Evolutionary conservation across 2,113 vertebrate genomes (phyloP).

Genomic region (Rhinichthys klamathensis): DNA sequence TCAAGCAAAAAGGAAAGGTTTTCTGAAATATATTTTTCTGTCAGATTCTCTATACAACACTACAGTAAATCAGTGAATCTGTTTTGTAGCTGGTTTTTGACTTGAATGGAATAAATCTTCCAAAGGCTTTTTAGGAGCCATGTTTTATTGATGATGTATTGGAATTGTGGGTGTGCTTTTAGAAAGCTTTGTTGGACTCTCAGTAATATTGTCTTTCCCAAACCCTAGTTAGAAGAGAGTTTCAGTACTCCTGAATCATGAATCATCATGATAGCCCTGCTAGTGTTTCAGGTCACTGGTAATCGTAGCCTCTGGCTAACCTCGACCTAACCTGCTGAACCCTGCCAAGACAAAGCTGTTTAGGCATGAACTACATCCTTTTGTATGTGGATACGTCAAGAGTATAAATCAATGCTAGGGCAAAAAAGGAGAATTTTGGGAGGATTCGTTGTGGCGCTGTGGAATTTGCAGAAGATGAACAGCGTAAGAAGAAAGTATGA

Average conservation of each 20-base stretch:
- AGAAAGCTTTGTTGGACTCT: slow-evolving; percentile 14
- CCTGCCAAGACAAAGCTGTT: slow-evolving; percentile 67
- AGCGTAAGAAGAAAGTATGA: background rate
- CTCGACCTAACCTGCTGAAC: slow-evolving; percentile 62
- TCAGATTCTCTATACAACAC: background rate
- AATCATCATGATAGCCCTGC: slow-evolving; percentile 56
- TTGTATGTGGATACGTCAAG: slow-evolving; percentile 52
- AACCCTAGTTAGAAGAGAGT: slow-evolving; percentile 32
- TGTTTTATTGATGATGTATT: background rate
- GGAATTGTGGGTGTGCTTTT: slow-evolving; percentile 29
- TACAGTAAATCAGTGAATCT: background rate
- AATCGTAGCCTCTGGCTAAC: slow-evolving; percentile 65
- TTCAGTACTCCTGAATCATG: slow-evolving; percentile 57
- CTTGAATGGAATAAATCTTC: background rate
- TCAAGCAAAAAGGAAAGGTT: background rate
- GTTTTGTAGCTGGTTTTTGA: background rate
- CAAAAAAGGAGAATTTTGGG: slow-evolving; percentile 54
- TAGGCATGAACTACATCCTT: slow-evolving; percentile 64
- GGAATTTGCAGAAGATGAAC: background rate
- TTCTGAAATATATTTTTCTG: no score
- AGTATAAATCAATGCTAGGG: slow-evolving; percentile 59
- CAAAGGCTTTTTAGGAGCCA: background rate
- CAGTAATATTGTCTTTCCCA: slow-evolving; percentile 25
- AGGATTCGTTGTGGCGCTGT: background rate
- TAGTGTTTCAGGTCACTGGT: slow-evolving; percentile 67